Evolutionary conservation across 2,888 invertebrate genomes (phyloP), one percentile per base, ranked within the genome.

Genomic region (Euplexia lucipara): DNA sequence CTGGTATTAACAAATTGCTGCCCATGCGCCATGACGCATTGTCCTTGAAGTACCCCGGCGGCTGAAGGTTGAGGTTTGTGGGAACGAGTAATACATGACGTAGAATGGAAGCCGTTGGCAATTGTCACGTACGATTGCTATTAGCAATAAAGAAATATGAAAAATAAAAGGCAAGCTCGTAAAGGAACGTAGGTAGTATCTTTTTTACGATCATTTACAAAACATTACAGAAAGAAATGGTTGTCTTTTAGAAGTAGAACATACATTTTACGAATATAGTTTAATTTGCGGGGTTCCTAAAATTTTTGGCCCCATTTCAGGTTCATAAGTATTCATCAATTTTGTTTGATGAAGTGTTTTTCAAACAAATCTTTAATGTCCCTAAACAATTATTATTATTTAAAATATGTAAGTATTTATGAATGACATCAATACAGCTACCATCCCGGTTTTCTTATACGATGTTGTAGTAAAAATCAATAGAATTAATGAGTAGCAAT

Each of bases 1-100:
- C 32, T 39, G 9, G 20, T 41, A 35, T 45, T 37, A 56, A 48
- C 35, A 44, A 68, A 69, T 58, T 47, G n/a, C 16, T n/a, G n/a
- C n/a, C n/a, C n/a, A n/a, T n/a, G n/a, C 9, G 7, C 9, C 57
- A 67, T 58, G 74, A 59, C 68, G 37, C 57, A 57, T 49, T 34
- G 49, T 39, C 39, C 58, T 44, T 41, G 53, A 26, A 57, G 8
- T 35, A 39, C 52, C 49, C 48, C 14, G 14, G 0, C 3, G 2
- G 45, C 16, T 52, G 53, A 74, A 70, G 75, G 70, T 34, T 58
- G 14, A 37, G 6, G 9, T 34, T 66, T 48, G 14, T 35, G 8
- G 18, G 26, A 52, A 37, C 37, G n/a, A 44, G 41, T 45, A 41
- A 39, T 18, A 34, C n/a, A n/a, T n/a, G n/a, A n/a, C 47, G 41